Evolutionary conservation across 2,888 invertebrate species (phyloP).

Genomic region (Acronicta aceris): DNA sequence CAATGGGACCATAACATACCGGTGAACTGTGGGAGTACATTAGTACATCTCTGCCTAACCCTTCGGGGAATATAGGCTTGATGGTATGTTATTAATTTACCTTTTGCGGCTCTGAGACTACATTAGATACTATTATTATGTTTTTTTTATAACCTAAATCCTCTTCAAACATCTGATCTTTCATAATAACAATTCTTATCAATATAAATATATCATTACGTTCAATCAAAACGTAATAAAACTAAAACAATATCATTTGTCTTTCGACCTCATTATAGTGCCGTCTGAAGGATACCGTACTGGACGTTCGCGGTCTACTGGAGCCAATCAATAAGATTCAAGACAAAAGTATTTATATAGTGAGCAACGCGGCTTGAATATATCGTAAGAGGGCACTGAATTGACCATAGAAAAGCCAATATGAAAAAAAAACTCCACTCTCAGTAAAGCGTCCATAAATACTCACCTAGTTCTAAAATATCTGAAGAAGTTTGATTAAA

Average conservation of each 20-base stretch:
- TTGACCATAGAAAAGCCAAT: background rate
- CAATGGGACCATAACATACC: too few relatives aligned
- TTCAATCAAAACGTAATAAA: conserved; percentile 28
- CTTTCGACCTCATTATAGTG: conserved; percentile 39
- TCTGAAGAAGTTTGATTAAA: background rate
- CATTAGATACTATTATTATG: too few relatives aligned
- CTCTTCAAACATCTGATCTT: too few relatives aligned
- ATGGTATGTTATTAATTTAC: too few relatives aligned
- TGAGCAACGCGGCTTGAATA: conserved; percentile 16
- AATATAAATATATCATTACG: background rate
- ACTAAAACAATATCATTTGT: conserved; percentile 44
- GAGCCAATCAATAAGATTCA: conserved; percentile 37
- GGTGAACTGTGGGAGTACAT: too few relatives aligned
- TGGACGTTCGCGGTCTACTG: conserved; percentile 34
- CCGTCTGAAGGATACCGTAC: conserved; percentile 22
- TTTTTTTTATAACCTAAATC: too few relatives aligned
- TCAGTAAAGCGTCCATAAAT: too few relatives aligned
- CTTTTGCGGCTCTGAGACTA: too few relatives aligned
- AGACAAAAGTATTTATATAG: conserved; percentile 37
- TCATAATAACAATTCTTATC: too few relatives aligned
- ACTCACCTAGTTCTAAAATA: too few relatives aligned
- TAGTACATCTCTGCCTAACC: too few relatives aligned
- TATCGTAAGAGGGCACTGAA: conserved; percentile 3
- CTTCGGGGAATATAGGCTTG: too few relatives aligned
- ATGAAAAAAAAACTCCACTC: background rate